phyloP scores from a whole-genome alignment of 2,888 invertebrate species.

The Drosophila melanosoma region DNA sequence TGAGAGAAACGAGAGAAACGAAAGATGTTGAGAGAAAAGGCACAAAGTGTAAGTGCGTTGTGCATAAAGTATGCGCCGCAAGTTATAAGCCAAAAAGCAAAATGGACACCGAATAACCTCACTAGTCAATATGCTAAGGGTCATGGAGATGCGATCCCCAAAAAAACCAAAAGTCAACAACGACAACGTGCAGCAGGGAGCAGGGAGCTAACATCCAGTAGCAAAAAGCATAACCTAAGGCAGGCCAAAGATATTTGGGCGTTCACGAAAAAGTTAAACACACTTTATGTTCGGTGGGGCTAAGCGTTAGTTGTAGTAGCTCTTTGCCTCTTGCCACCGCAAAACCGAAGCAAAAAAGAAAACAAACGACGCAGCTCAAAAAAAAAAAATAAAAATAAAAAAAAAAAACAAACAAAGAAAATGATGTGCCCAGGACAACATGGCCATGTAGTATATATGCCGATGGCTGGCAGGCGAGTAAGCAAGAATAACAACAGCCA shows the following conservation, averaged over 20 bases:
- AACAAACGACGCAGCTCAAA: slow-evolving; percentile 61
- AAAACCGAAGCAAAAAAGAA: slow-evolving; percentile 43
- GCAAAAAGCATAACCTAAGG: slow-evolving; percentile 64
- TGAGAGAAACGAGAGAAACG: slow-evolving; percentile 11
- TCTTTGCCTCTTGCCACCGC: slow-evolving; percentile 36
- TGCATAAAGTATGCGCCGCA: slow-evolving; percentile 74
- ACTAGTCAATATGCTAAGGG: slow-evolving; percentile 77
- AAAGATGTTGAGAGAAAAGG: not conserved
- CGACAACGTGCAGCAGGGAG: slow-evolving; percentile 31
- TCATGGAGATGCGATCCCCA: slow-evolving; percentile 46
- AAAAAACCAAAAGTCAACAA: slow-evolving; percentile 1
- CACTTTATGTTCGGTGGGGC: slow-evolving; percentile 66
- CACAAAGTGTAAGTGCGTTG: slow-evolving; percentile 69
- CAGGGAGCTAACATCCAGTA: slow-evolving; percentile 29
- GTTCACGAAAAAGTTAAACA: slow-evolving; percentile 69
- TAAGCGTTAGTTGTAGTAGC: slow-evolving; percentile 38
- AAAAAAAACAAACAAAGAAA: slow-evolving; percentile 26
- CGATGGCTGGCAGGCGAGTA: slow-evolving; percentile 41
- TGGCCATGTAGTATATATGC: slow-evolving; percentile 23
- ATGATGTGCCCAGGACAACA: slow-evolving; percentile 72
- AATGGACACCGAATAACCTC: slow-evolving; percentile 68
- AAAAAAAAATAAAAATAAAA: slow-evolving; percentile 34
- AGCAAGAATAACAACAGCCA: slow-evolving; percentile 40
- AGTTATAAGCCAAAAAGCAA: slow-evolving; percentile 68
- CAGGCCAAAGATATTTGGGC: slow-evolving; percentile 75